These are phyloP conservation scores for Oxyruncus cristatus DNA, from an alignment of 2,113 vertebrate genomes.

Conservation along the genomic window DNA sequence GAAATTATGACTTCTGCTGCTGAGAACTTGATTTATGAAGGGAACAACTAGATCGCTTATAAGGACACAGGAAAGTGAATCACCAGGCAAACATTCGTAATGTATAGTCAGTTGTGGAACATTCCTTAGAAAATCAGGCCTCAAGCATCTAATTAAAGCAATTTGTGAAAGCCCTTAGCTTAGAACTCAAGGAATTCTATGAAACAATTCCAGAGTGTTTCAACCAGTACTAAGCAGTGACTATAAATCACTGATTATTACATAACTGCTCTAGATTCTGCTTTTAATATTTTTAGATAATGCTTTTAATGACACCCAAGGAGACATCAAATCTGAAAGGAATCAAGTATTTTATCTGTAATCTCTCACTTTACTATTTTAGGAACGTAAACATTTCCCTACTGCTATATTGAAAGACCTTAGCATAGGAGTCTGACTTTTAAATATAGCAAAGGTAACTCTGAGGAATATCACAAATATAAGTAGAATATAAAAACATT, in stretches of 20 bases:
- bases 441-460: not conserved
- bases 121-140: not conserved
- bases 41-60: not conserved
- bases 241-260: not conserved
- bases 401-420: not conserved
- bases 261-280: not conserved
- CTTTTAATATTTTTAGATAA: not conserved
- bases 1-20: not conserved
- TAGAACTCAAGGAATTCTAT: not conserved
- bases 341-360: not conserved
- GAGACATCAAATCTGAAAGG: not conserved
- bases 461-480: not conserved
- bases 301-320: not conserved
- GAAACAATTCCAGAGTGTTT: not conserved
- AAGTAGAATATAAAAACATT: not conserved
- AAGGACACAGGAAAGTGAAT: not conserved
- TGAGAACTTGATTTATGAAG: not conserved
- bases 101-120: not conserved
- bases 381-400: not conserved
- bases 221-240: not conserved
- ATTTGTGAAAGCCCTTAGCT: not conserved
- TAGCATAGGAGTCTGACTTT: not conserved
- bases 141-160: slow-evolving; percentile 21
- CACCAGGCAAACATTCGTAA: not conserved
- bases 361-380: not conserved